Conservation (phyloP, 2,888 invertebrate species). For the Sicus ferrugineus region DNA sequence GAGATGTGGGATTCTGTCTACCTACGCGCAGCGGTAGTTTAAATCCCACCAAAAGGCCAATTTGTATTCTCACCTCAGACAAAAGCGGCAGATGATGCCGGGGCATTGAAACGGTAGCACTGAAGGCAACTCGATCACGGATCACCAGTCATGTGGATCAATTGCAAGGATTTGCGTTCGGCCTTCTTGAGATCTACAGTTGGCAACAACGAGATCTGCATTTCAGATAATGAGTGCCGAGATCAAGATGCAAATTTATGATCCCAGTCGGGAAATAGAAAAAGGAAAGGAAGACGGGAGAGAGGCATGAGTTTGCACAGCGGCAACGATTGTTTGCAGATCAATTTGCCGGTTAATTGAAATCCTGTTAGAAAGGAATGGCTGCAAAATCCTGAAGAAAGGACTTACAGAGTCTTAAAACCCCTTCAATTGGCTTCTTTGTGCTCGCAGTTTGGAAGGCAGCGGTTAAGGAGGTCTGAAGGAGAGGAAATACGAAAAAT, state of each 20-base stretch:
- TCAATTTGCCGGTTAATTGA: conserved; percentile 47
- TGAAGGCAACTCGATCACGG: conserved; percentile 20
- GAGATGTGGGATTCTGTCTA: background rate
- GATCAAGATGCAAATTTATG: conserved; percentile 5
- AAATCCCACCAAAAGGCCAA: conserved; percentile 43
- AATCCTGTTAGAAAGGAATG: conserved; percentile 45
- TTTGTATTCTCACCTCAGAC: conserved; percentile 47
- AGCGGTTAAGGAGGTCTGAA: background rate
- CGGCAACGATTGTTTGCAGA: conserved; percentile 43
- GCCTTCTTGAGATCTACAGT: conserved; percentile 1
- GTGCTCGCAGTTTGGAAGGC: background rate
- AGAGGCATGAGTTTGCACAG: conserved; percentile 15
- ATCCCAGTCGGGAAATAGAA: background rate
- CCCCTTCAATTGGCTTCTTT: conserved; percentile 38
- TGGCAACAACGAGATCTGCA: background rate
- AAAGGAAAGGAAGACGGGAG: background rate
- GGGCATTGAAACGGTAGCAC: conserved; percentile 10
- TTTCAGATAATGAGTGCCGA: background rate
- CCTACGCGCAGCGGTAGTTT: conserved; percentile 24
- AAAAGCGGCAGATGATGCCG: conserved; percentile 36
- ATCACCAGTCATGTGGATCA: conserved; percentile 33
- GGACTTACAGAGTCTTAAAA: background rate
- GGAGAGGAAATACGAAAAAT: background rate
- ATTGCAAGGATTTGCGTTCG: conserved; percentile 12
- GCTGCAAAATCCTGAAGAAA: conserved; percentile 20